Conservation (phyloP, 1,140 invertebrate species). For the Drosophila obscura region DNA sequence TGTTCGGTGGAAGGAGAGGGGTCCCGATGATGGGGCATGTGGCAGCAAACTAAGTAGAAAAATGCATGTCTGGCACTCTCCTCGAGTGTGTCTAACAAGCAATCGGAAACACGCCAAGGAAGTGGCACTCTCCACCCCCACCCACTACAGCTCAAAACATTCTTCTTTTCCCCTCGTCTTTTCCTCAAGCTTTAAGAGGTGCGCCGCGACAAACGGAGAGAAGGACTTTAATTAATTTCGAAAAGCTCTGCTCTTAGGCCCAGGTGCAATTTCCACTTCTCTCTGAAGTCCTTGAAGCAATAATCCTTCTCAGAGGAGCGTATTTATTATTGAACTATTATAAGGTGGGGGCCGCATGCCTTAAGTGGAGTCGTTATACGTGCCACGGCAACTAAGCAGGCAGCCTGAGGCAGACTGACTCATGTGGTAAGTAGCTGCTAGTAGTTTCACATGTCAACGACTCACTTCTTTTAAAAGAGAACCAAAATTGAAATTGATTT, state of each 20-base stretch:
- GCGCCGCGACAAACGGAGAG: not conserved
- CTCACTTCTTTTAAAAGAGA: slow-evolving; percentile 3
- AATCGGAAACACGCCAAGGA: slow-evolving; percentile 69
- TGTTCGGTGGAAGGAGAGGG: slow-evolving; percentile 11
- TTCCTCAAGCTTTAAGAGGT: slow-evolving; percentile 50
- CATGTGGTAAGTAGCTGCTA: slow-evolving; percentile 7
- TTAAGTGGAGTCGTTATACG: slow-evolving; percentile 66
- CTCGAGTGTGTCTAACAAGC: slow-evolving; percentile 57
- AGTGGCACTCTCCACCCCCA: slow-evolving; percentile 10
- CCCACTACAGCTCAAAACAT: not conserved
- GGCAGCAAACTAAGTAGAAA: slow-evolving; percentile 64
- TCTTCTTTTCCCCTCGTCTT: slow-evolving; percentile 36
- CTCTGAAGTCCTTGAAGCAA: slow-evolving; percentile 59
- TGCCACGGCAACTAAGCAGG: slow-evolving; percentile 43
- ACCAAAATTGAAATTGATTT: slow-evolving; percentile 72
- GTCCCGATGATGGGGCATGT: slow-evolving; percentile 3
- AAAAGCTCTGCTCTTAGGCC: slow-evolving; percentile 50
- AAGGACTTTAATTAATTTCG: slow-evolving; percentile 71
- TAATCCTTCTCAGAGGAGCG: slow-evolving; percentile 75
- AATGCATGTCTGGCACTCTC: slow-evolving; percentile 71
- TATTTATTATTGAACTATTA: slow-evolving; percentile 81
- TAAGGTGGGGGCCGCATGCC: slow-evolving; percentile 23
- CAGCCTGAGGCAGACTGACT: slow-evolving; percentile 23
- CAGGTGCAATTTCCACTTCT: slow-evolving; percentile 72
- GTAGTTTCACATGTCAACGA: slow-evolving; percentile 39